A percentile compares a stretch with the other conserved stretches of the same genome.
These are phyloP conservation scores for Nomada hirtipes DNA, from an alignment of 2,888 invertebrate species.

Conservation along the genomic window DNA sequence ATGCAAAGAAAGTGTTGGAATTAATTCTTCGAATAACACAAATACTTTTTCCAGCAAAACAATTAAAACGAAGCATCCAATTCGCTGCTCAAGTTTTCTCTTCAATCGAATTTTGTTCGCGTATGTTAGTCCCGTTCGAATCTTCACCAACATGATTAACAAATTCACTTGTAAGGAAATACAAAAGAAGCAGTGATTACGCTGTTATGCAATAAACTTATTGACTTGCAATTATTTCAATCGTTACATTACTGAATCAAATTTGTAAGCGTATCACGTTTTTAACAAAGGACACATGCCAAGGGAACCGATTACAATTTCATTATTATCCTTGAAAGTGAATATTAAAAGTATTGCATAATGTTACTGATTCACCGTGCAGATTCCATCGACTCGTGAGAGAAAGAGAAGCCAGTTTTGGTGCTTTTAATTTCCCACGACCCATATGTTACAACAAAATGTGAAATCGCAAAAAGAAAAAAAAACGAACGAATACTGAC, in stretches of 20 bases:
- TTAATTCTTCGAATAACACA: background rate
- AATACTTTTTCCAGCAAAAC: background rate
- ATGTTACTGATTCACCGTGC: background rate
- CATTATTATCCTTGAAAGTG: conserved; percentile 14
- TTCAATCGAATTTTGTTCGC: background rate
- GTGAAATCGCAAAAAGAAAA: background rate
- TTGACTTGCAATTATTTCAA: conserved; percentile 35
- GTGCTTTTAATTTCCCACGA: background rate
- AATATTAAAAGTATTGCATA: background rate
- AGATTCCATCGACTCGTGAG: background rate
- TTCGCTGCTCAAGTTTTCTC: background rate
- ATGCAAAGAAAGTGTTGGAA: background rate
- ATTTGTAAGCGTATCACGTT: conserved; percentile 2
- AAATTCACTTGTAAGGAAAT: background rate
- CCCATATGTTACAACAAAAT: background rate
- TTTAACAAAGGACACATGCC: background rate
- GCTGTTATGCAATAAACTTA: conserved; percentile 43
- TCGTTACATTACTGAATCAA: conserved; percentile 5
- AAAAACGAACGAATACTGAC: background rate
- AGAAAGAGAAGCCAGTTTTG: background rate
- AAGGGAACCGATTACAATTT: background rate
- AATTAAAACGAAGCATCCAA: background rate
- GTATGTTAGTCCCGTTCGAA: background rate
- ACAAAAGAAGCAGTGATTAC: conserved; percentile 17
- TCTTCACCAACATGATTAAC: background rate